Evolutionary conservation across 1,140 invertebrate genomes (phyloP).

Genomic region (Pararge aegeria): DNA sequence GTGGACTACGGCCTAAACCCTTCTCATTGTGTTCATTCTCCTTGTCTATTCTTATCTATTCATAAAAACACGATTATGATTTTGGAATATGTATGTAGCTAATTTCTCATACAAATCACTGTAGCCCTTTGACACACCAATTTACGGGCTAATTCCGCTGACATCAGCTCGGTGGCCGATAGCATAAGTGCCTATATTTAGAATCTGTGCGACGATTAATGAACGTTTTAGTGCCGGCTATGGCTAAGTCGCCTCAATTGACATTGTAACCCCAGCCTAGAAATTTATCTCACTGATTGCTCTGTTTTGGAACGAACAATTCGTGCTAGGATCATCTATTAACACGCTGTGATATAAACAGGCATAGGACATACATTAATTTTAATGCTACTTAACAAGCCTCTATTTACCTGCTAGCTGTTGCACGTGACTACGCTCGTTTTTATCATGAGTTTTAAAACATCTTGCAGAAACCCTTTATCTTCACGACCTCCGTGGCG

Average conservation of each 20-base stretch:
- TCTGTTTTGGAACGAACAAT: conserved; percentile 24
- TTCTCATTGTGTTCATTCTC: no score
- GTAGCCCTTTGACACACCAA: conserved; percentile 31
- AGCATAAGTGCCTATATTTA: conserved; percentile 77
- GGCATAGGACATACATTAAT: neutral
- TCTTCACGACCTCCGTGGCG: no score
- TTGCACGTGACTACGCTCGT: no score
- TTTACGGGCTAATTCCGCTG: conserved; percentile 42
- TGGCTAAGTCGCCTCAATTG: conserved; percentile 63
- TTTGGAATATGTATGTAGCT: no score
- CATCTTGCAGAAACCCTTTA: no score
- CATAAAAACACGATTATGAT: no score
- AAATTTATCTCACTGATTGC: conserved; percentile 30
- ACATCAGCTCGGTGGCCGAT: conserved; percentile 61
- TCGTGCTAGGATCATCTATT: neutral
- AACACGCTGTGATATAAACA: conserved; percentile 1
- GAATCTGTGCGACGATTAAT: conserved; percentile 71
- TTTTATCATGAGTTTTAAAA: no score
- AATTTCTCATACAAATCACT: no score
- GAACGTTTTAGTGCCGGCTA: conserved; percentile 55
- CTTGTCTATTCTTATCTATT: no score
- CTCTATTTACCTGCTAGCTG: no score
- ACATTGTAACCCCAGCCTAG: conserved; percentile 59
- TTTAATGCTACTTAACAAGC: no score
- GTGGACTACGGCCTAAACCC: no score